Evolutionary conservation across 2,113 vertebrate genomes (phyloP).

Genomic region (Pachyramphus minor): DNA sequence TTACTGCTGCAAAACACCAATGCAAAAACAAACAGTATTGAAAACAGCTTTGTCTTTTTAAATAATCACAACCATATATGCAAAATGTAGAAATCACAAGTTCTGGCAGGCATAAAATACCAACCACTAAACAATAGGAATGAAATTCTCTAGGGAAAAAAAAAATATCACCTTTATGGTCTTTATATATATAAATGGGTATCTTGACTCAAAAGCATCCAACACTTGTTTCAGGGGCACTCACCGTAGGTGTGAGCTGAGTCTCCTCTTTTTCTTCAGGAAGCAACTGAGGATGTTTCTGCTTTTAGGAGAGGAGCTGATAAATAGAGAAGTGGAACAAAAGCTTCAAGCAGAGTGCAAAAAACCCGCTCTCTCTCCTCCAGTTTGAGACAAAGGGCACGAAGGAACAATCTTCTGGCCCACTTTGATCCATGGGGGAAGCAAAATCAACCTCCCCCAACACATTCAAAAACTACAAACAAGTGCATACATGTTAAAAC

Average conservation of each 20-base stretch:
- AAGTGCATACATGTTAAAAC: constrained; percentile 83
- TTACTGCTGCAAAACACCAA: neutral
- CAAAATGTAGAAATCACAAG: neutral
- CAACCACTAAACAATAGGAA: neutral
- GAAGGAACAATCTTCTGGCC: neutral
- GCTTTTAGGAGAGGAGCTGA: neutral
- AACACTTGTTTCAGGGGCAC: fast-evolving
- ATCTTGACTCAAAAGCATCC: neutral
- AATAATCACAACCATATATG: neutral
- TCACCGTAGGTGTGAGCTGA: neutral
- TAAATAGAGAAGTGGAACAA: neutral
- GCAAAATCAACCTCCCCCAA: neutral
- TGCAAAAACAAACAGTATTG: neutral
- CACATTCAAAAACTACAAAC: constrained; percentile 8
- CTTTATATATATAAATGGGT: neutral
- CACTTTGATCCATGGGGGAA: neutral
- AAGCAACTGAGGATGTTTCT: neutral
- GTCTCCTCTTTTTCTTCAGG: neutral
- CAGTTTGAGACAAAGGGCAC: neutral
- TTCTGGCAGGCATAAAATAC: neutral
- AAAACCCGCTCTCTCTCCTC: neutral
- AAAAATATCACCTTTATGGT: neutral
- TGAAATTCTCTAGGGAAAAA: neutral
- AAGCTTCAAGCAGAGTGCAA: neutral
- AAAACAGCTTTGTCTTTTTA: neutral